A percentile compares a stretch with the other conserved stretches of the same genome.
phyloP scores from a whole-genome alignment of 2,113 vertebrate genomes.

The Cyprinus carpio region DNA sequence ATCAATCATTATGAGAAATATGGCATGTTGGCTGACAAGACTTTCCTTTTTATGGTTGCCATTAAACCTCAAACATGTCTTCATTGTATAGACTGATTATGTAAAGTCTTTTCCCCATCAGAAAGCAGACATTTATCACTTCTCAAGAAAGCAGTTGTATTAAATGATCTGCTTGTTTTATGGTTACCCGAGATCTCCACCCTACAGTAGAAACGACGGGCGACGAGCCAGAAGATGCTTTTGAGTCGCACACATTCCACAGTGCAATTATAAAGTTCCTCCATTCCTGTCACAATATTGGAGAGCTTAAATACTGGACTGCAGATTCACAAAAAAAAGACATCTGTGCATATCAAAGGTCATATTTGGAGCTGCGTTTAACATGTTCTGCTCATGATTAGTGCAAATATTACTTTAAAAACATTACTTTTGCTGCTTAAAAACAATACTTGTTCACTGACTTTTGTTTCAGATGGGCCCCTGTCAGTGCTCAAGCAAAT shows the following conservation, averaged over 20 bases:
- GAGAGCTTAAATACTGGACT: neutral
- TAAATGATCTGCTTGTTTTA: too few species aligned
- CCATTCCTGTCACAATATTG: neutral
- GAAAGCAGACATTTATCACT: neutral
- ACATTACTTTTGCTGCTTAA: too few species aligned
- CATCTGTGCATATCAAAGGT: neutral
- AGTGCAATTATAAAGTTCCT: neutral
- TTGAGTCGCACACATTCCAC: neutral
- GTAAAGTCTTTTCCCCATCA: neutral
- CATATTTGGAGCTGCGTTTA: neutral
- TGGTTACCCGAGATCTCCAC: constrained; percentile 4
- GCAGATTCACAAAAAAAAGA: neutral
- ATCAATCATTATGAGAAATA: neutral
- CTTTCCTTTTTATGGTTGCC: neutral
- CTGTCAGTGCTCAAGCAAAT: neutral
- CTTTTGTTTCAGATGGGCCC: neutral
- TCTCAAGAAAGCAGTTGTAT: neutral
- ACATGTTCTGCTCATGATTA: neutral
- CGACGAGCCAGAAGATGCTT: neutral
- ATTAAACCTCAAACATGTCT: neutral
- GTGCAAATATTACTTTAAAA: too few species aligned
- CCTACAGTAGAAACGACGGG: neutral
- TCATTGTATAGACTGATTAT: neutral
- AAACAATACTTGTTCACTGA: neutral
- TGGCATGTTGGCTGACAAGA: neutral